These are phyloP conservation scores for Thaumatotibia leucotreta DNA, from an alignment of 1,140 invertebrate species.

Conservation along the genomic window DNA sequence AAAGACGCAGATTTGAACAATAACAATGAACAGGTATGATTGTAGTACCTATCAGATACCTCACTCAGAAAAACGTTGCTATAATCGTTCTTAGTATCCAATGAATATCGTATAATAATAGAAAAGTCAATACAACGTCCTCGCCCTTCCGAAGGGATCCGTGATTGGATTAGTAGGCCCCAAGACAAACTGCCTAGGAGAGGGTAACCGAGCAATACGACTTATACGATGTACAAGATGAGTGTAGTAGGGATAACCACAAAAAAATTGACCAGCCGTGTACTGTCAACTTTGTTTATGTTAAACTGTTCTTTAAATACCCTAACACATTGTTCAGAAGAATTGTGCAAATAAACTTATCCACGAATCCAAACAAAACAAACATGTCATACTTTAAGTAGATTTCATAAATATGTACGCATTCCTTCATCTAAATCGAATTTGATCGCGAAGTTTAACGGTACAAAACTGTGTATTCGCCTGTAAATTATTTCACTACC, in stretches of 20 bases:
- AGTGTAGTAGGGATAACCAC: background rate
- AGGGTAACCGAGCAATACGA: background rate
- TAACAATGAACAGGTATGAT: background rate
- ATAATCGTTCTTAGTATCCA: background rate
- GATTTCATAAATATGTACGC: too few species aligned
- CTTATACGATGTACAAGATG: background rate
- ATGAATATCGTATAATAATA: slow-evolving; percentile 5
- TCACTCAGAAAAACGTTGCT: background rate
- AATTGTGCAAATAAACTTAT: background rate
- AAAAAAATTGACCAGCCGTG: background rate
- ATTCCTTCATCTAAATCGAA: too few species aligned
- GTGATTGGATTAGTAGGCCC: slow-evolving; percentile 42
- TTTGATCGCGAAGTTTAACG: too few species aligned
- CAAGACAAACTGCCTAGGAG: slow-evolving; percentile 18
- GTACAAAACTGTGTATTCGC: too few species aligned
- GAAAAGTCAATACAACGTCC: slow-evolving; percentile 11
- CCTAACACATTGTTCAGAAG: background rate
- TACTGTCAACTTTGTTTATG: background rate
- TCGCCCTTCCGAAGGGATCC: slow-evolving; percentile 25
- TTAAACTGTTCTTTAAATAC: background rate
- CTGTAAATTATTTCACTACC: too few species aligned
- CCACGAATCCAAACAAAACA: background rate
- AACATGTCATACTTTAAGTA: background rate
- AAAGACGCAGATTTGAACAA: background rate
- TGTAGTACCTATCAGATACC: background rate